Conservation (phyloP, 1,140 invertebrate genomes). For the Drosophila ficusphila region DNA sequence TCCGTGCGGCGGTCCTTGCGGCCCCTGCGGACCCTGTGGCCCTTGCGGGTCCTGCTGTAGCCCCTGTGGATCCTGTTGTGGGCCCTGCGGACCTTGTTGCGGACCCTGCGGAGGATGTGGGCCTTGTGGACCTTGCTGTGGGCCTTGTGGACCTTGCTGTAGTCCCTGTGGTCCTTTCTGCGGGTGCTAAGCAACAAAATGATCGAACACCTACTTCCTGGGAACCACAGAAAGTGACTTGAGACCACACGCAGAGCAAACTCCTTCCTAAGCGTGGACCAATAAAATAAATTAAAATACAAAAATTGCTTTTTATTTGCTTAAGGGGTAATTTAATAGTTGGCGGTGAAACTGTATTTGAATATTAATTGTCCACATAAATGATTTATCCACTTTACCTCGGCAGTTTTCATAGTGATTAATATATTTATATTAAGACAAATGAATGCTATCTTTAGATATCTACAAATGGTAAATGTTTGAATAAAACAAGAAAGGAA, state of each 20-base stretch:
- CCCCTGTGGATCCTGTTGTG: conserved; percentile 24
- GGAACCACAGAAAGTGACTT: neutral
- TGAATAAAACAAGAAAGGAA: too few relatives aligned
- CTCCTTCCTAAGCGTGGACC: neutral
- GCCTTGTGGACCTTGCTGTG: neutral
- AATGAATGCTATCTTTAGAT: too few relatives aligned
- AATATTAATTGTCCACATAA: too few relatives aligned
- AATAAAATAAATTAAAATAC: neutral
- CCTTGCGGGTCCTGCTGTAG: conserved; percentile 28
- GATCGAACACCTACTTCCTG: neutral
- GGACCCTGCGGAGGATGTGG: conserved; percentile 1
- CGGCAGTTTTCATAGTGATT: too few relatives aligned
- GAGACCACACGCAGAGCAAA: neutral
- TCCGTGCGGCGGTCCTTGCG: conserved; percentile 35
- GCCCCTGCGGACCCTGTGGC: conserved; percentile 18
- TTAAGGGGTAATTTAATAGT: too few relatives aligned
- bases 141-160: neutral
- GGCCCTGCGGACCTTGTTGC: conserved; percentile 2
- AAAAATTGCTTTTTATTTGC: too few relatives aligned
- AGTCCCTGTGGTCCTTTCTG: neutral
- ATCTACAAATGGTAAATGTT: too few relatives aligned
- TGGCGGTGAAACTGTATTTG: too few relatives aligned
- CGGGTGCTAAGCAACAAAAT: too few relatives aligned
- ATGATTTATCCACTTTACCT: too few relatives aligned
- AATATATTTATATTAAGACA: too few relatives aligned